These are phyloP conservation scores for Apus apus DNA, from an alignment of 2,113 vertebrate genomes.

Conservation along the genomic window DNA sequence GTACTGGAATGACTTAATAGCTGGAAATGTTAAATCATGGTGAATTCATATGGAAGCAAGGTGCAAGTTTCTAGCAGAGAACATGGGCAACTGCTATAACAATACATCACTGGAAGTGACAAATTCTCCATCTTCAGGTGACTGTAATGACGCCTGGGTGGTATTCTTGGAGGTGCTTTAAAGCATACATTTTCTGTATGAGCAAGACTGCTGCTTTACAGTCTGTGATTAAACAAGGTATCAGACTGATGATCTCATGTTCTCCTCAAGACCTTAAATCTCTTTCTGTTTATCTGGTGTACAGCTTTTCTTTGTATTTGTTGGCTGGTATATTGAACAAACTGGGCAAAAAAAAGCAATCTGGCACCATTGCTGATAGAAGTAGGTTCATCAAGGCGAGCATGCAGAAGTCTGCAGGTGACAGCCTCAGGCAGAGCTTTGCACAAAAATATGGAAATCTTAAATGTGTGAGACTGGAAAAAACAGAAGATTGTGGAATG, in stretches of 20 bases:
- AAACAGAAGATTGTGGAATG: neutral
- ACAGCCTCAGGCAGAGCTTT: neutral
- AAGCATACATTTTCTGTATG: neutral
- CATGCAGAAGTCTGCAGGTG: neutral
- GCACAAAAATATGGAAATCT: neutral
- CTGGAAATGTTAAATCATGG: neutral
- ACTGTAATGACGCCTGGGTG: neutral
- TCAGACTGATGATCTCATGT: neutral
- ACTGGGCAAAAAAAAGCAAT: neutral
- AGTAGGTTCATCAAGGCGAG: neutral
- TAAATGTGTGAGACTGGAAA: neutral
- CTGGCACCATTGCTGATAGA: neutral
- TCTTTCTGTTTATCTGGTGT: neutral
- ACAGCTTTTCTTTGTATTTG: neutral
- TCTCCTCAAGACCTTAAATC: neutral
- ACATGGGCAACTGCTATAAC: neutral
- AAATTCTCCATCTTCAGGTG: neutral
- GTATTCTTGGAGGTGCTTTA: neutral
- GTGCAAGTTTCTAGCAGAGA: neutral
- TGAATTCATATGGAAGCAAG: conserved; percentile 20
- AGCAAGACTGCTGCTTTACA: neutral
- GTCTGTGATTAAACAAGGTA: neutral
- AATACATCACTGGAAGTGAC: neutral
- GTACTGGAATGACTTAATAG: neutral
- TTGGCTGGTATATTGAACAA: neutral